Percentiles rank a stretch among this genome's conserved stretches.
These are phyloP conservation scores for Holothuria leucospilota DNA, from an alignment of 53 echinoderm and acorn worm species.

Conservation along the genomic window DNA sequence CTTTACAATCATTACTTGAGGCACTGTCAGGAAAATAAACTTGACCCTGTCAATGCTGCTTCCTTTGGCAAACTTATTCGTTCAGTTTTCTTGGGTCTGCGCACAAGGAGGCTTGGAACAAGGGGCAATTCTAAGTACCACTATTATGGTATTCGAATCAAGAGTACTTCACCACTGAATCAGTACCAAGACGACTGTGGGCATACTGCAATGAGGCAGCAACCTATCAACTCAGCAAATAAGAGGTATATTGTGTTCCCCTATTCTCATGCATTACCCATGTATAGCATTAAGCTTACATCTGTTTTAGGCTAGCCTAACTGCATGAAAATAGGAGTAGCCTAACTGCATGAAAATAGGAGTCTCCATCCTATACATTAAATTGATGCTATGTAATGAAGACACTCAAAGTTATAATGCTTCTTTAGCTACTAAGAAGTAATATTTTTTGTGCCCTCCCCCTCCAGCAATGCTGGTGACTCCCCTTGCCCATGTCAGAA, in stretches of 20 bases:
- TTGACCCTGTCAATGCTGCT: conserved; percentile 98
- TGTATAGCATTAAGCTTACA: too few species aligned
- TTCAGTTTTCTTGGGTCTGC: conserved; percentile 92
- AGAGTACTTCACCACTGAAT: conserved; percentile 91
- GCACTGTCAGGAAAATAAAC: conserved; percentile 95
- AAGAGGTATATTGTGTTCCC: conserved; percentile 38
- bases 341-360: too few species aligned
- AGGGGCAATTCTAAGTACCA: conserved; percentile 99
- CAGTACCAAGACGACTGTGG: conserved; percentile 95
- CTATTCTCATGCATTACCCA: neutral
- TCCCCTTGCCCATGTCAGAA: too few species aligned
- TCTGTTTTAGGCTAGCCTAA: too few species aligned
- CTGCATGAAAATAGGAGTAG: too few species aligned
- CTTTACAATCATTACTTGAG: conserved; percentile 96
- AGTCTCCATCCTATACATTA: too few species aligned
- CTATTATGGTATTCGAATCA: conserved; percentile 98
- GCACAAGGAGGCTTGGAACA: conserved; percentile 96
- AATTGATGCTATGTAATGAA: too few species aligned
- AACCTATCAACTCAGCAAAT: conserved; percentile 96
- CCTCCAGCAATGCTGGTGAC: too few species aligned
- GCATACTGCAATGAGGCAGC: conserved; percentile 98
- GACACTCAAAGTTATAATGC: too few species aligned
- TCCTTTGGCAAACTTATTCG: conserved; percentile 97
- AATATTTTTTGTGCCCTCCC: too few species aligned
- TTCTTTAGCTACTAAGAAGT: too few species aligned